Conservation (phyloP, 1,140 invertebrate genomes). For the Cotesia vestalis region DNA sequence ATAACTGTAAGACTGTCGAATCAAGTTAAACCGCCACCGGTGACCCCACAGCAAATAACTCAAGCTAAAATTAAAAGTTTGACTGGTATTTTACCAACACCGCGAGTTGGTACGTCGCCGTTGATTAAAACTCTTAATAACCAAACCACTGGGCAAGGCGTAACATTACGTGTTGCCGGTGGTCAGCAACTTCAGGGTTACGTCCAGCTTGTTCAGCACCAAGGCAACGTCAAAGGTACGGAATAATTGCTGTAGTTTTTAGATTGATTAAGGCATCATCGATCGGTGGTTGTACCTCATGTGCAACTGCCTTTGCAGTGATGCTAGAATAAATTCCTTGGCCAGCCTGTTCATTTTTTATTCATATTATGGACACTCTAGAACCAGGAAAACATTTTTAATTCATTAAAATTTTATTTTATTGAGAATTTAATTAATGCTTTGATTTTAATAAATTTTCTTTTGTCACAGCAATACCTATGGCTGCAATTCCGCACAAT, state of each 20-base stretch:
- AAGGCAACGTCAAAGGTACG: slow-evolving; percentile 68
- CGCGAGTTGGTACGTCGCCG: slow-evolving; percentile 62
- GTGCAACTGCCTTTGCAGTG: slow-evolving; percentile 57
- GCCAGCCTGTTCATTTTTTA: slow-evolving; percentile 59
- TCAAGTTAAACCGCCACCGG: slow-evolving; percentile 53
- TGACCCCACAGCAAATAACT: slow-evolving; percentile 43
- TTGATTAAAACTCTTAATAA: slow-evolving; percentile 57
- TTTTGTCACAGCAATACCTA: slow-evolving; percentile 63
- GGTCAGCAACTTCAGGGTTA: slow-evolving; percentile 65
- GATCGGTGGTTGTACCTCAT: slow-evolving; percentile 53
- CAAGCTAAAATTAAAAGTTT: slow-evolving; percentile 58
- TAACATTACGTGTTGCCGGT: slow-evolving; percentile 64
- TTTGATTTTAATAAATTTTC: slow-evolving; percentile 40
- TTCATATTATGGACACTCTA: slow-evolving; percentile 58
- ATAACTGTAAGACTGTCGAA: slow-evolving; percentile 66
- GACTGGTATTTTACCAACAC: slow-evolving; percentile 54
- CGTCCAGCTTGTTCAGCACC: slow-evolving; percentile 71
- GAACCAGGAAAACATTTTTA: slow-evolving; percentile 51
- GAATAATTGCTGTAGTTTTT: slow-evolving; percentile 27
- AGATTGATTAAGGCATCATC: slow-evolving; percentile 50
- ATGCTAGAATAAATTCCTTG: slow-evolving; percentile 56
- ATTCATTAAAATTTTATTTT: not conserved
- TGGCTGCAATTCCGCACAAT: slow-evolving; percentile 61
- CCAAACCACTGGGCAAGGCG: slow-evolving; percentile 56
- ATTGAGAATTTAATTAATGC: not conserved